Evolutionary conservation across 1,140 invertebrate species (phyloP), one percentile per base, ranked within the genome.

Genomic region (Tetramorium simillimum): DNA sequence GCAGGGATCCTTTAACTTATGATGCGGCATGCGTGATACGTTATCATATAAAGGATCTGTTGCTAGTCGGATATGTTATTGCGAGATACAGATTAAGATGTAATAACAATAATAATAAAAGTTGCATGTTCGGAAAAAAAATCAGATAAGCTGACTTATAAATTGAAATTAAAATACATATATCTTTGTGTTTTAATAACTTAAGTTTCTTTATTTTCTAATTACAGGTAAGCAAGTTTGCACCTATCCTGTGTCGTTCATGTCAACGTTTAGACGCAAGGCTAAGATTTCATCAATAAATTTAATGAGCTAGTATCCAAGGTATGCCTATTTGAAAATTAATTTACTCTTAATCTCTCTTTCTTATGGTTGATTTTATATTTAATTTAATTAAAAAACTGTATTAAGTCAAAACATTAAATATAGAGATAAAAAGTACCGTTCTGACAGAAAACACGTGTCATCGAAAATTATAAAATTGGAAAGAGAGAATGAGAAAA

Each of bases 191-290:
- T 65, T 24, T 67, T 67, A 18, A 51, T 53, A 67, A 80, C n/a
- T 18, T 37, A 24, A 53, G 3, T 7, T 53, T 69, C 7, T 56
- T 14, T 43, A 9, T 43, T 70, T 28, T 81, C 46, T 72, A 14
- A 58, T 81, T 81, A 43, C 78, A 81, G 49, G 78, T 81, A 72
- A 81, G 49, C 78, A 40, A 70, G 43, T 24, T 69, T 24, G 10
- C 16, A 21, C 7, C 24, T 24, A 16, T 21, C n/a, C 43, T 46
- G 12, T 49, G 33, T 16, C 40, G 40, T 53, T 43, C 3, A 28
- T 43, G 40, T 78, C 40, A n/a, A 40, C n/a, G 18, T 49, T 78
- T 18, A 72, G 16, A 56, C 7, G 18, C 65, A 21, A 56, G 49
- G 28, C n/a, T 6, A 51, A 56, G 21, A 9, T 53, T 28, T 56